phyloP scores from a whole-genome alignment of 2,113 vertebrate genomes.

The Clarias macrocephalus region DNA sequence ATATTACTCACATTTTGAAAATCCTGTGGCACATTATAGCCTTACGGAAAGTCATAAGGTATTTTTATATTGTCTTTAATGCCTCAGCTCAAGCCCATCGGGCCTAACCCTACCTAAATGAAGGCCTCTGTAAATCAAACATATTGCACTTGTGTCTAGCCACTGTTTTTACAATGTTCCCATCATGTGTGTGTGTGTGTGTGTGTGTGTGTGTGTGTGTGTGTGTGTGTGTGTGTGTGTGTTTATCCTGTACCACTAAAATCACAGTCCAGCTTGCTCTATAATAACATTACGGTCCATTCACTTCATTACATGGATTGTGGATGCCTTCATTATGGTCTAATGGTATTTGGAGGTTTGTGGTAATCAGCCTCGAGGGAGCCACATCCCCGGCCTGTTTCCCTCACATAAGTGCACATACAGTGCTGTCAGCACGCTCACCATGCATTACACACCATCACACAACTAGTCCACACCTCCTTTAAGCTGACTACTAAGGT shows the following conservation, averaged over 20 bases:
- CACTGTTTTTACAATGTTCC: conserved; percentile 41
- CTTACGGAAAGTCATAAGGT: conserved; percentile 47
- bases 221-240: not conserved
- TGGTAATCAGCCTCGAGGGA: conserved; percentile 66
- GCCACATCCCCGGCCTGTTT: conserved; percentile 46
- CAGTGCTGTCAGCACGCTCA: conserved; percentile 25
- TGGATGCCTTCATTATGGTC: conserved; percentile 66
- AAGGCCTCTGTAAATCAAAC: conserved; percentile 47
- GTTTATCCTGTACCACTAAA: conserved; percentile 51
- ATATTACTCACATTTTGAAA: conserved; percentile 45
- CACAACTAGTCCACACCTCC: not conserved
- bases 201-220: conserved; percentile 12
- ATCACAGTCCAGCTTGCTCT: conserved; percentile 59
- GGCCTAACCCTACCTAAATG: conserved; percentile 33
- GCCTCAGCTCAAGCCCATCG: conserved; percentile 38
- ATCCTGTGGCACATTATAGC: conserved; percentile 37
- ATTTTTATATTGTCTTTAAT: conserved; percentile 49
- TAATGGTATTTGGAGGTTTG: conserved; percentile 70
- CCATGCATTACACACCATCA: conserved; percentile 24
- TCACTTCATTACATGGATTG: conserved; percentile 63
- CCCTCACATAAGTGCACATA: conserved; percentile 27
- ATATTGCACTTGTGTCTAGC: conserved; percentile 40
- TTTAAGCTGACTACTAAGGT: conserved; percentile 17
- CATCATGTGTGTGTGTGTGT: conserved; percentile 13
- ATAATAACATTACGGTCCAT: conserved; percentile 65